phyloP scores from a whole-genome alignment of 2,888 invertebrate species.

The Xanthia icteritia region DNA sequence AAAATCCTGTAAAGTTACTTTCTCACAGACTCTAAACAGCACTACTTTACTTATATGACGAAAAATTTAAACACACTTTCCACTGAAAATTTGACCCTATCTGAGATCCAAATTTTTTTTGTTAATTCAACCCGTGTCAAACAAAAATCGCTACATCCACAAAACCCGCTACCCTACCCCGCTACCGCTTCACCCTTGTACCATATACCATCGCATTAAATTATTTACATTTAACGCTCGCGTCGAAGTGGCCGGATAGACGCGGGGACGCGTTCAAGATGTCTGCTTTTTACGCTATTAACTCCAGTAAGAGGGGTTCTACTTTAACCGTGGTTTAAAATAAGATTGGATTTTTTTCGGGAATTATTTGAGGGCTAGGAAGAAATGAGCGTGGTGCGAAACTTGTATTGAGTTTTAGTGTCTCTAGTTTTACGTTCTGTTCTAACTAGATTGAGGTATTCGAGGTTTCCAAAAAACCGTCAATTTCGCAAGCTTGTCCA shows the following conservation, averaged over 20 bases:
- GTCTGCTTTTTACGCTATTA: constrained; percentile 61
- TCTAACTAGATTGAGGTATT: too few relatives aligned
- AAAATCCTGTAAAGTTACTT: background rate
- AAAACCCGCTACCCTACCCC: constrained; percentile 16
- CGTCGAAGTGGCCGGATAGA: constrained; percentile 71
- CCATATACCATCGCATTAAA: constrained; percentile 75
- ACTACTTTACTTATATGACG: background rate
- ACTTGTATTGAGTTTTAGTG: background rate
- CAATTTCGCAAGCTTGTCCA: too few relatives aligned
- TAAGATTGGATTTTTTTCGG: constrained; percentile 15
- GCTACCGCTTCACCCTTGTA: constrained; percentile 62
- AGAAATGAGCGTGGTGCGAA: background rate
- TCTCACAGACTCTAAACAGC: background rate
- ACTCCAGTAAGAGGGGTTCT: constrained; percentile 47
- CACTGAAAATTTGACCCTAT: background rate
- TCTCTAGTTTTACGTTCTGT: too few relatives aligned
- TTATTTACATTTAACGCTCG: constrained; percentile 84
- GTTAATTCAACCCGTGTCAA: background rate
- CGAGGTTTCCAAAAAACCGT: too few relatives aligned
- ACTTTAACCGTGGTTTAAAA: constrained; percentile 16
- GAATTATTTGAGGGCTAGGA: background rate
- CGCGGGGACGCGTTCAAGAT: constrained; percentile 57
- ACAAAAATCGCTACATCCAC: background rate
- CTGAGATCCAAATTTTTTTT: background rate
- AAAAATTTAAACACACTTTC: background rate